Evolutionary conservation across 2,797 vertebrate species (phyloP), one percentile per base, ranked within the genome.

Genomic region (Bradypus variegatus): DNA sequence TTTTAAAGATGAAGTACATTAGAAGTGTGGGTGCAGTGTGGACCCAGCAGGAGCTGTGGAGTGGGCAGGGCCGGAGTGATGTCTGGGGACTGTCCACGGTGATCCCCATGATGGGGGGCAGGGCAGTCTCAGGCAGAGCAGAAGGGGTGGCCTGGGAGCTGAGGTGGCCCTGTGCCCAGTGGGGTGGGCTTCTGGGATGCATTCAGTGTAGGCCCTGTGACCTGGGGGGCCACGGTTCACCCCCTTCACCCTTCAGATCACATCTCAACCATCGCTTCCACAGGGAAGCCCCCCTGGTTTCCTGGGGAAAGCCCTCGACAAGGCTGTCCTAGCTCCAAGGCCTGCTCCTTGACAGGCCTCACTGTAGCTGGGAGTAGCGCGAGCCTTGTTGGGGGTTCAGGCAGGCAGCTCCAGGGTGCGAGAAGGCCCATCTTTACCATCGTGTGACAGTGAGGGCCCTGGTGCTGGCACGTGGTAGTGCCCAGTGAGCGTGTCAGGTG

Each of bases 361-460:
- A 62, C 27, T 16, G 19, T 58, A 8, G 60, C 10, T 41, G 58
- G 33, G 58, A 8, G 11, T 8, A 8, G 4, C 1, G 12, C 8
- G 60, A 41, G 58, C 4, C 36, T 21, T 1, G 33, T 3, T 21
- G 12, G 60, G 4, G 27, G 4, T 8, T 13, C n/a, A 0, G 86
- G 75, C 33, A 1, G 75, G 41, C 33, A 33, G 29, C 18, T 31
- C 3, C 19, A 3, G 21, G 58, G 21, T 2, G 25, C 8, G 33
- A 21, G 41, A 23, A 36, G 33, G 1, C 16, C 33, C 27, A 23
- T 8, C 21, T 18, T n/a, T 10, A 29, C 45, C 2, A 7, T n/a
- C 10, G 6, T 3, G 5, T n/a, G 12, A 29, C 58, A 29, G 41
- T 3, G 1, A 16, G 11, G 78, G 29, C 19, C 10, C 9, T 23